Conservation (phyloP, 2,797 vertebrate genomes). For the Podarcis lilfordi region DNA sequence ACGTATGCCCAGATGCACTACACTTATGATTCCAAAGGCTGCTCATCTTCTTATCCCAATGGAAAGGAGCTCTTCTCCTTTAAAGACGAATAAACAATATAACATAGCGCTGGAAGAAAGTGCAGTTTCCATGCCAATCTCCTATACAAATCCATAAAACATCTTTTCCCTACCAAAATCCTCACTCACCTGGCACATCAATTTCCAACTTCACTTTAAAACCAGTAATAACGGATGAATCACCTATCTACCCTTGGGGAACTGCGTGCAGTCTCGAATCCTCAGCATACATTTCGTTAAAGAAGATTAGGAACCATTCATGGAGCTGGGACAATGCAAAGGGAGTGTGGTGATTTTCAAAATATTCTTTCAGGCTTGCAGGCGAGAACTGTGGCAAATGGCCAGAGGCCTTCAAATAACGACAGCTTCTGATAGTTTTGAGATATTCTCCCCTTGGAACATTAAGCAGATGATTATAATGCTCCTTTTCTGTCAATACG, state of each 20-base stretch:
- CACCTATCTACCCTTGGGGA: slow-evolving; percentile 6
- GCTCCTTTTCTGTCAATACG: slow-evolving; percentile 4
- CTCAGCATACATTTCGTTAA: slow-evolving; percentile 34
- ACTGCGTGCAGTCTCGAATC: not conserved
- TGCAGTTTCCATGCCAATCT: not conserved
- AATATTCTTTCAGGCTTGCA: not conserved
- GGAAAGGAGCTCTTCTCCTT: not conserved
- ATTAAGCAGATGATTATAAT: not conserved
- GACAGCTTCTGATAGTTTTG: not conserved
- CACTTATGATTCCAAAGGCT: slow-evolving; percentile 12
- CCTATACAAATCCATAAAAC: not conserved
- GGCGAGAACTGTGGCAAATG: slow-evolving; percentile 2
- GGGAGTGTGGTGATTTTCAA: not conserved
- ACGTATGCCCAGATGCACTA: not conserved
- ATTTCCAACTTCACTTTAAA: slow-evolving; percentile 9
- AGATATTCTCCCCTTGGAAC: not conserved
- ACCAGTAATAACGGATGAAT: slow-evolving; percentile 24
- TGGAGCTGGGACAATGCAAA: slow-evolving; percentile 14
- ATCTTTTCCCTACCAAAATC: slow-evolving; percentile 26
- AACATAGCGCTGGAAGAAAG: not conserved
- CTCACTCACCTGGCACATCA: not conserved
- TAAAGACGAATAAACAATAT: slow-evolving; percentile 8
- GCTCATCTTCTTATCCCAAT: not conserved
- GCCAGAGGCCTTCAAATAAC: slow-evolving; percentile 6
- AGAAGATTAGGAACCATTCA: slow-evolving; percentile 24